Conservation (phyloP, 2,113 vertebrate species). For the Brachypodius melanocephalos region DNA sequence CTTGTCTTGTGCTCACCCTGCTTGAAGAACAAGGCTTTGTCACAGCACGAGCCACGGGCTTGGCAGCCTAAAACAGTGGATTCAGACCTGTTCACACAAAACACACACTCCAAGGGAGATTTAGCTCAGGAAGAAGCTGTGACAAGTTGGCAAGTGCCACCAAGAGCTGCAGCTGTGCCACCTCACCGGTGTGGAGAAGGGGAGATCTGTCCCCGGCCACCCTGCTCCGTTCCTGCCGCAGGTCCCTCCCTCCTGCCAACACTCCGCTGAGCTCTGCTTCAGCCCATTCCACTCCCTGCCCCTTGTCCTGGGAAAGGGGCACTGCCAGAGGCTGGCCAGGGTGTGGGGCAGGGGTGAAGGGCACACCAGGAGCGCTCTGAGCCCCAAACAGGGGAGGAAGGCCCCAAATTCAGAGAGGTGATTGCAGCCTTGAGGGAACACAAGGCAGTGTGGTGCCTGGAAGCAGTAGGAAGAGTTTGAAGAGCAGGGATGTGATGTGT, state of each 20-base stretch:
- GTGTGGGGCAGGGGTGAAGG: background rate
- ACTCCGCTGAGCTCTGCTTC: background rate
- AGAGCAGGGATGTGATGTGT: background rate
- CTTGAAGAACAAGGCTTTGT: background rate
- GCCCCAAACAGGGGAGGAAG: background rate
- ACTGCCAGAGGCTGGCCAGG: background rate
- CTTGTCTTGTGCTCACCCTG: background rate
- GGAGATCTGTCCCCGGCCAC: background rate
- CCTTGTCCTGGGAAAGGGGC: background rate
- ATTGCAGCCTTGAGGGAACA: background rate
- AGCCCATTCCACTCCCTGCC: background rate
- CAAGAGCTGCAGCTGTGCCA: background rate
- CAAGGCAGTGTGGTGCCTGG: fast-evolving
- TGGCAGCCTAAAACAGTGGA: background rate
- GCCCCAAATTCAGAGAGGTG: fast-evolving
- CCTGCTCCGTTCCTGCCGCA: background rate
- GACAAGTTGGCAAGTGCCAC: background rate
- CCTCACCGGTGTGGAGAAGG: fast-evolving
- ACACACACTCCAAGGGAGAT: background rate
- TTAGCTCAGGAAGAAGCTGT: background rate
- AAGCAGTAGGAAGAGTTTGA: background rate
- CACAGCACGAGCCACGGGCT: fast-evolving
- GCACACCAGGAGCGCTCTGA: background rate
- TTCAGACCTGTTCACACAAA: background rate
- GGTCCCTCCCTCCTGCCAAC: background rate